A percentile compares a stretch with the other conserved stretches of the same genome.
Evolutionary conservation across 2,113 vertebrate genomes (phyloP).

Genomic region (Apus apus): DNA sequence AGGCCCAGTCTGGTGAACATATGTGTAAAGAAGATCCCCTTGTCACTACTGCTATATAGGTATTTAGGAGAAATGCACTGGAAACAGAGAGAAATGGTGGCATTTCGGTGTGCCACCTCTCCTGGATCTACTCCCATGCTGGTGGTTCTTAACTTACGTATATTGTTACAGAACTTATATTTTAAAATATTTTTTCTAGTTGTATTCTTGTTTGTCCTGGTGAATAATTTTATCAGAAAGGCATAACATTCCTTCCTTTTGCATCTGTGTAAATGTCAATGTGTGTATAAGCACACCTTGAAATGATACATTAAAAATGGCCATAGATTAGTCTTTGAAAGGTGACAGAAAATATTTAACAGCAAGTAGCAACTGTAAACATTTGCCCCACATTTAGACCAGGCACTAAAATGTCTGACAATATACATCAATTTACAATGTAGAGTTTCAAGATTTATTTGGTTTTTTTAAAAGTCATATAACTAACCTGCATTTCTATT

Average conservation of each 20-base stretch:
- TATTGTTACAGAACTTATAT: not conserved
- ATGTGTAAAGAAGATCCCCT: not conserved
- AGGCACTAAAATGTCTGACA: not conserved
- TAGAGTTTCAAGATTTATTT: not conserved
- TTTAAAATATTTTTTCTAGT: not conserved
- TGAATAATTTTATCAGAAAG: not conserved
- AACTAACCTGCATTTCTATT: not conserved
- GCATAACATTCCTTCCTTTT: not conserved
- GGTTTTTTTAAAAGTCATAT: not conserved
- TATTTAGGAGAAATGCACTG: not conserved
- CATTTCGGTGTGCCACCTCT: not conserved
- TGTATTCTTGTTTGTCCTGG: not conserved
- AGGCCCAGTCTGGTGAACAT: not conserved
- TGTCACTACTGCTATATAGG: not conserved
- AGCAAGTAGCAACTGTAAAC: not conserved
- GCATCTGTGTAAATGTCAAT: not conserved
- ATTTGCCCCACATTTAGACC: not conserved
- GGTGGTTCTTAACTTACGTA: not conserved
- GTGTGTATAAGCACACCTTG: not conserved
- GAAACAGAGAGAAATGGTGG: not conserved
- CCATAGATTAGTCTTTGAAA: not conserved
- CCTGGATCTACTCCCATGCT: not conserved
- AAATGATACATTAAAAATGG: not conserved
- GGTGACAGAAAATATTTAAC: not conserved
- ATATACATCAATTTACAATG: not conserved